Percentiles rank a stretch among this genome's conserved stretches.
Evolutionary conservation across 2,888 invertebrate species (phyloP).

Genomic region (Abrostola tripartita): DNA sequence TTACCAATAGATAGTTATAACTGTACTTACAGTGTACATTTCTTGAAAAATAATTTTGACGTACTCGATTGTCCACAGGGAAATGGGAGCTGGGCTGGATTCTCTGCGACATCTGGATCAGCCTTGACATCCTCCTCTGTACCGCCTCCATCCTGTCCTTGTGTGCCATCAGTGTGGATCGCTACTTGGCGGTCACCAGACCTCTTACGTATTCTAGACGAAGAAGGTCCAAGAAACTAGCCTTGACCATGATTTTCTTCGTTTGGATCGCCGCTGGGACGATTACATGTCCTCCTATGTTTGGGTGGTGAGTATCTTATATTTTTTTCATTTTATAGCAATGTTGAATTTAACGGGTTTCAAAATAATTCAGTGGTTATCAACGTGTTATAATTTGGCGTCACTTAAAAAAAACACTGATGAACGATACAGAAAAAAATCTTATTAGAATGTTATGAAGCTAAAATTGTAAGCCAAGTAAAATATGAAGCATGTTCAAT

Average conservation of each 20-base stretch:
- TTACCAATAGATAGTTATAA: background rate
- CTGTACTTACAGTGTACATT: too few species aligned
- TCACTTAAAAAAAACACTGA: too few species aligned
- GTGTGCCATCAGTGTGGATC: conserved; percentile 96
- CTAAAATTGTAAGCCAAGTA: conserved; percentile 9
- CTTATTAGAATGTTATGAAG: background rate
- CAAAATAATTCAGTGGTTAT: too few species aligned
- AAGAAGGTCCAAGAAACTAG: conserved; percentile 94
- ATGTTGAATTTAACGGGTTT: too few species aligned
- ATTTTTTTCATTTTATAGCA: too few species aligned
- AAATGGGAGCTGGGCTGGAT: conserved; percentile 97
- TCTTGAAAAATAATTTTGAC: too few species aligned
- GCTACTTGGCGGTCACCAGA: conserved; percentile 97
- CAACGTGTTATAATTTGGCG: too few species aligned
- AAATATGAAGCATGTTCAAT: conserved; percentile 6
- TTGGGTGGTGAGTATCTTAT: conserved; percentile 93
- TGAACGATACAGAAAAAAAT: too few species aligned
- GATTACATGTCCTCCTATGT: conserved; percentile 97
- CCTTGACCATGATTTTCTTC: conserved; percentile 94
- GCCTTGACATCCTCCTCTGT: conserved; percentile 96
- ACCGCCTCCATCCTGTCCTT: conserved; percentile 97
- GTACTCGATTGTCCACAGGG: conserved; percentile 87
- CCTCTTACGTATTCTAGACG: conserved; percentile 97
- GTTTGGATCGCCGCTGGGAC: conserved; percentile 97
- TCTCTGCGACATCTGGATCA: conserved; percentile 97